These are phyloP conservation scores for Melieria omissa DNA, from an alignment of 2,888 invertebrate genomes.

Conservation along the genomic window DNA sequence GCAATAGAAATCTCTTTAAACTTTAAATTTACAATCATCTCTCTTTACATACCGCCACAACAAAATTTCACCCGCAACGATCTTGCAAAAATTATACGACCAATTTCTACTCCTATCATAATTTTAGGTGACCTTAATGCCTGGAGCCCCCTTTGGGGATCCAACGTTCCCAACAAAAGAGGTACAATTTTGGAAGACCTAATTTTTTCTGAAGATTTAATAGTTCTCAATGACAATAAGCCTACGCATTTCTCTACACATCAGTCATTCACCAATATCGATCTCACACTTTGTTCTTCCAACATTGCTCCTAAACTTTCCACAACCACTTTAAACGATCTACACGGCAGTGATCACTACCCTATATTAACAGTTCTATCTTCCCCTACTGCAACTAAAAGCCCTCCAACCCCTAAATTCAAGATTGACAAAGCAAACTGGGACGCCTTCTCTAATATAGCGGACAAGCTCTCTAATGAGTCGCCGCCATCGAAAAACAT, in stretches of 20 bases:
- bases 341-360: no score
- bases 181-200: constrained; percentile 8
- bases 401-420: no score
- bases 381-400: no score
- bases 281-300: not conserved
- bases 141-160: constrained; percentile 34
- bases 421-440: no score
- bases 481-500: no score
- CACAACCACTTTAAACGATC: no score
- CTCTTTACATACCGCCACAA: constrained; percentile 16
- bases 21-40: constrained; percentile 14
- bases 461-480: no score
- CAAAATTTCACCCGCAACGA: constrained; percentile 13
- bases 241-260: not conserved
- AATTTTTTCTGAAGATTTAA: no score
- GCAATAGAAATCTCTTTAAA: constrained; percentile 17
- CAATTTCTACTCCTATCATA: constrained; percentile 13
- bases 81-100: constrained; percentile 3
- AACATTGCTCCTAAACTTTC: not conserved
- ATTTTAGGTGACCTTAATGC: constrained; percentile 29
- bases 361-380: no score
- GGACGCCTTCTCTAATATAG: no score
- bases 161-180: not conserved
- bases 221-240: no score
- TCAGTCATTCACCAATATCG: not conserved